A percentile compares a stretch with the other conserved stretches of the same genome.
These are phyloP conservation scores for Pollenia amentaria DNA, from an alignment of 2,888 invertebrate species.

Conservation along the genomic window DNA sequence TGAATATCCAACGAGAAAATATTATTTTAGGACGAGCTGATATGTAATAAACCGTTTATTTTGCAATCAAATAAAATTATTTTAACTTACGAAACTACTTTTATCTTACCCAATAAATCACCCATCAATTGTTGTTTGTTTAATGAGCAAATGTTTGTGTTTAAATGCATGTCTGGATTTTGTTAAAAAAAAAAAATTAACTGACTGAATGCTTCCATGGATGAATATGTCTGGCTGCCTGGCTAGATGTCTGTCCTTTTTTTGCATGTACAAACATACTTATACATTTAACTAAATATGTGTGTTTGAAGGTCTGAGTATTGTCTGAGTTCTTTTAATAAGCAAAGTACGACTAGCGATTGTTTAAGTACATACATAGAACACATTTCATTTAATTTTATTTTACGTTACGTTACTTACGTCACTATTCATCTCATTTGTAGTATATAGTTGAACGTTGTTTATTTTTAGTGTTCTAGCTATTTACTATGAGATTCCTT, in stretches of 20 bases:
- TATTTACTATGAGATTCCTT: constrained; percentile 7
- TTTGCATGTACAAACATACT: constrained; percentile 22
- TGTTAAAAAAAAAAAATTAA: constrained; percentile 53
- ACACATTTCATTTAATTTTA: constrained; percentile 8
- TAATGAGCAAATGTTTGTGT: constrained; percentile 58
- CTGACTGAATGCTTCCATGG: constrained; percentile 50
- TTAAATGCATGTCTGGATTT: constrained; percentile 62
- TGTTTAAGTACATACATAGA: neutral
- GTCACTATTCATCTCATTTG: constrained; percentile 54
- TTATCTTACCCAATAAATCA: constrained; percentile 21
- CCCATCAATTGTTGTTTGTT: constrained; percentile 10
- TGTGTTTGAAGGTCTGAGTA: neutral
- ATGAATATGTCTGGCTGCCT: constrained; percentile 40
- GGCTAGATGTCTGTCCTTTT: neutral
- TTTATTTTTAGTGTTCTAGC: constrained; percentile 6
- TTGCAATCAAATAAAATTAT: too few relatives aligned
- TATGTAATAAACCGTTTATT: too few relatives aligned
- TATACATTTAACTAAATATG: neutral
- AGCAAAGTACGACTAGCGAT: neutral
- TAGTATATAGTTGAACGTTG: constrained; percentile 31
- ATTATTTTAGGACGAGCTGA: too few relatives aligned
- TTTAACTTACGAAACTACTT: neutral
- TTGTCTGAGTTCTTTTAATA: constrained; percentile 15
- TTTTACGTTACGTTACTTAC: constrained; percentile 50
- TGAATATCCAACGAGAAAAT: too few relatives aligned